These are phyloP conservation scores for Acronicta aceris DNA, from an alignment of 2,888 invertebrate species.

Conservation along the genomic window DNA sequence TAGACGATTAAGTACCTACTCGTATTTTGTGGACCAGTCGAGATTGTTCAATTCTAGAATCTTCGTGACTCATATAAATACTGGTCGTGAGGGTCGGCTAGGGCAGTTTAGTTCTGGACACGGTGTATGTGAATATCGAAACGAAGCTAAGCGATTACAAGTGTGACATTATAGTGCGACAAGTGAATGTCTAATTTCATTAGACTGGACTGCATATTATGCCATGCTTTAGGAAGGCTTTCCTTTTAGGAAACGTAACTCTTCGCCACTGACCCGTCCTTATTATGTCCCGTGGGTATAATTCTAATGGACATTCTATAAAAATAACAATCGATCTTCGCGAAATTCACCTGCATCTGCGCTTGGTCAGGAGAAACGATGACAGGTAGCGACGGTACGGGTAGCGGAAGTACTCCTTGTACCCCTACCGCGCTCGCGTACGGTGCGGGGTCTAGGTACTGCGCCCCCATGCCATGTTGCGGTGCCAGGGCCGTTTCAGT, in stretches of 20 bases:
- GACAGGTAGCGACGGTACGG: constrained; percentile 70
- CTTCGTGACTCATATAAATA: too few species aligned
- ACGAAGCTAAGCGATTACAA: too few species aligned
- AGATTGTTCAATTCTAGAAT: too few species aligned
- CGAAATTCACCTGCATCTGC: constrained; percentile 73
- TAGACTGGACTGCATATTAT: too few species aligned
- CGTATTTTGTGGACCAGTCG: too few species aligned
- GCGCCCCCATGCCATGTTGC: constrained; percentile 77
- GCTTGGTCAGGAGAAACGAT: constrained; percentile 75
- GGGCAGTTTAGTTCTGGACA: too few species aligned
- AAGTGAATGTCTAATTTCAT: too few species aligned
- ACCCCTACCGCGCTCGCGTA: constrained; percentile 70
- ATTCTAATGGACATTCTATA: constrained; percentile 11
- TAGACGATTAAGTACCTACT: too few species aligned
- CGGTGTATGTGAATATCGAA: too few species aligned
- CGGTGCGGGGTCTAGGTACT: constrained; percentile 77
- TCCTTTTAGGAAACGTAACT: not conserved
- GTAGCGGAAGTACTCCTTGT: constrained; percentile 65
- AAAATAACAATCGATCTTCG: constrained; percentile 2
- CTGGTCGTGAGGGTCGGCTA: too few species aligned
- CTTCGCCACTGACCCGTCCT: constrained; percentile 20
- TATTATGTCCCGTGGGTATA: constrained; percentile 9
- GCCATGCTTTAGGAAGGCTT: too few species aligned
- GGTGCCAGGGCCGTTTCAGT: constrained; percentile 69
- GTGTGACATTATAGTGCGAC: too few species aligned